Base-by-base conservation (phyloP, 2,113 vertebrate genomes). In the Chamaea fasciata region DNA sequence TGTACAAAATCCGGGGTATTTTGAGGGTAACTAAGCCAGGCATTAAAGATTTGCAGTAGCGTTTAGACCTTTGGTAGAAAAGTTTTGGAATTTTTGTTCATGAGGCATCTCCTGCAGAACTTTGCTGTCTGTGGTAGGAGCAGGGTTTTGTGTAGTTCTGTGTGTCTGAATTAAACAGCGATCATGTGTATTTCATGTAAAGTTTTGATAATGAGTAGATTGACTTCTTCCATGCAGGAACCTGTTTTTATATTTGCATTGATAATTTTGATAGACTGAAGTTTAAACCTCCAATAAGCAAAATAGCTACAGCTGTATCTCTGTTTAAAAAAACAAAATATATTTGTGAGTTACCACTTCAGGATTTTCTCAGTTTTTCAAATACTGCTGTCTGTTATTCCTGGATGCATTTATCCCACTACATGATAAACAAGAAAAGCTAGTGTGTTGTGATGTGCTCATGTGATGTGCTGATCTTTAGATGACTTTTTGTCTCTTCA, bases 241-340 rank as follows among this genome's bases (percentile, higher is more conserved):
- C 15, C 19, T 76, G 37, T 18, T 56, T 49, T 76, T 27, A 31
- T 30, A 27, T 52, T 60, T 91, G 57, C 55, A 39, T 8, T 53
- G 39, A 11, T 60, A 19, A 33, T 28, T 91, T 78, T 41, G 31
- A 42, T 80, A 67, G 14, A 13, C 13, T n/a, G n/a, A n/a, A n/a
- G n/a, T n/a, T n/a, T 91, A 75, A 89, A 22, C 5, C 35, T 33
- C 4, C 7, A 64, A 16, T 60, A 89, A 64, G 15, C 30, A 75
- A 52, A 63, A 28, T 23, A 33, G 33, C 26, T 62, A 13, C 10
- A 74, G 42, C 15, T 68, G 0, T 31, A 53, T 37, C 53, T 53
- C 14, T 47, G 21, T 8, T 5, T 12, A 5, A 13, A 19, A 19
- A n/a, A 10, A 27, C 17, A 27, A 23, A 14, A 2, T 2, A 11